Percentiles rank a stretch among this genome's conserved stretches.
These are phyloP conservation scores for Calliopsis andreniformis DNA, from an alignment of 1,140 invertebrate species.

Conservation along the genomic window DNA sequence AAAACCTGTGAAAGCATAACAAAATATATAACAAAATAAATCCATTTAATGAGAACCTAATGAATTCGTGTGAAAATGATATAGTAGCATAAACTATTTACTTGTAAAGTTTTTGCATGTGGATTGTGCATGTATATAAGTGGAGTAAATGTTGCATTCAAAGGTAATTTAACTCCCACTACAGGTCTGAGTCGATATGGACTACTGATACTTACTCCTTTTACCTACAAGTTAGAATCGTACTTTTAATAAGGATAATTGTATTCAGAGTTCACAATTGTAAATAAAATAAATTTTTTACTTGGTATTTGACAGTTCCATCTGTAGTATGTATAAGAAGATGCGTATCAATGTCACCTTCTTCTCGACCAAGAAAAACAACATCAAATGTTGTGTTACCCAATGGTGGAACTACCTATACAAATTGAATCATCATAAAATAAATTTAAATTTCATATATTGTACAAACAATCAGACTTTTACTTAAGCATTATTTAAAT, in stretches of 20 bases:
- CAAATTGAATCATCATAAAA: conserved; percentile 54
- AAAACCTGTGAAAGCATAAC: conserved; percentile 84
- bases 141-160: conserved; percentile 95
- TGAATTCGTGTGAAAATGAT: background rate
- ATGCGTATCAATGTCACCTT: conserved; percentile 93
- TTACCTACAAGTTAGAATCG: conserved; percentile 83
- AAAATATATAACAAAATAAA: conserved; percentile 12
- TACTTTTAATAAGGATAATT: conserved; percentile 41
- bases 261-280: conserved; percentile 42
- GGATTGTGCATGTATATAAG: conserved; percentile 97
- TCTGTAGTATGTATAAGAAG: conserved; percentile 96
- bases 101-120: conserved; percentile 92
- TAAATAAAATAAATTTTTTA: conserved; percentile 70
- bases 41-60: background rate
- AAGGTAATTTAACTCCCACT: conserved; percentile 93
- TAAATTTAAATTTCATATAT: too few species aligned
- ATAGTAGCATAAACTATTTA: conserved; percentile 74
- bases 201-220: conserved; percentile 91
- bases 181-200: conserved; percentile 94
- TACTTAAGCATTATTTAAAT: too few species aligned
- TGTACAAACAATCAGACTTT: too few species aligned
- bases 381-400: conserved; percentile 97
- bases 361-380: conserved; percentile 95
- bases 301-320: conserved; percentile 91
- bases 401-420: conserved; percentile 91